A percentile compares a stretch with the other conserved stretches of the same genome.
These are phyloP conservation scores for Troides oblongomaculatus DNA, from an alignment of 2,888 invertebrate species.

Conservation along the genomic window DNA sequence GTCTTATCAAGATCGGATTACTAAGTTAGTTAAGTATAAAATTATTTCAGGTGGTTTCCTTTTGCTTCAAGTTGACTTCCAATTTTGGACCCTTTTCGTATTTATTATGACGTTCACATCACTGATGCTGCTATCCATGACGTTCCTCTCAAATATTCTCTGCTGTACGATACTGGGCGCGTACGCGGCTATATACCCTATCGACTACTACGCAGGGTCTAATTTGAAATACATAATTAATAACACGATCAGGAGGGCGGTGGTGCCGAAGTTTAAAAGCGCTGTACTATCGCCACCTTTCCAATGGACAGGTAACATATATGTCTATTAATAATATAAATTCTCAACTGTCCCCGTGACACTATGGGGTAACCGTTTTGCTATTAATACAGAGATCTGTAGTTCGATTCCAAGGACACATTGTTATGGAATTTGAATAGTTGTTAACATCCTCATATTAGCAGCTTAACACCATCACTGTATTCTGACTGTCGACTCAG, in stretches of 20 bases:
- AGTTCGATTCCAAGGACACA: no score
- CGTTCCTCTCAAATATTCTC: slow-evolving; percentile 80
- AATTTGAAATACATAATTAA: slow-evolving; percentile 84
- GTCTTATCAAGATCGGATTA: not conserved
- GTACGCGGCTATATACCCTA: slow-evolving; percentile 80
- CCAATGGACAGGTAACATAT: slow-evolving; percentile 76
- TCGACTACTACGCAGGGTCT: slow-evolving; percentile 83
- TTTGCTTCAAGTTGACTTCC: slow-evolving; percentile 74
- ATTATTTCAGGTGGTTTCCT: slow-evolving; percentile 64
- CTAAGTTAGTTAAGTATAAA: not conserved
- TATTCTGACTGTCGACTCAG: no score
- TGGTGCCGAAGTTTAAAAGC: slow-evolving; percentile 77
- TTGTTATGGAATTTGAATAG: no score
- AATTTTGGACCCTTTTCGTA: slow-evolving; percentile 83
- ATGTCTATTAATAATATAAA: not conserved
- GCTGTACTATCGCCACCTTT: slow-evolving; percentile 82
- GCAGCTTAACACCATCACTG: no score
- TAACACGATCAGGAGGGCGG: slow-evolving; percentile 83
- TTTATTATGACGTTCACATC: slow-evolving; percentile 72
- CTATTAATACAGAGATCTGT: not conserved
- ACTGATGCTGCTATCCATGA: slow-evolving; percentile 69
- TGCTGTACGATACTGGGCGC: slow-evolving; percentile 83
- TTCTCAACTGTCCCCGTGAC: not conserved
- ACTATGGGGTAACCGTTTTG: not conserved
- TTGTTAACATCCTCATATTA: no score